These are phyloP conservation scores for Steinernema hermaphroditum DNA, from an alignment of 2,888 invertebrate species.

Conservation along the genomic window DNA sequence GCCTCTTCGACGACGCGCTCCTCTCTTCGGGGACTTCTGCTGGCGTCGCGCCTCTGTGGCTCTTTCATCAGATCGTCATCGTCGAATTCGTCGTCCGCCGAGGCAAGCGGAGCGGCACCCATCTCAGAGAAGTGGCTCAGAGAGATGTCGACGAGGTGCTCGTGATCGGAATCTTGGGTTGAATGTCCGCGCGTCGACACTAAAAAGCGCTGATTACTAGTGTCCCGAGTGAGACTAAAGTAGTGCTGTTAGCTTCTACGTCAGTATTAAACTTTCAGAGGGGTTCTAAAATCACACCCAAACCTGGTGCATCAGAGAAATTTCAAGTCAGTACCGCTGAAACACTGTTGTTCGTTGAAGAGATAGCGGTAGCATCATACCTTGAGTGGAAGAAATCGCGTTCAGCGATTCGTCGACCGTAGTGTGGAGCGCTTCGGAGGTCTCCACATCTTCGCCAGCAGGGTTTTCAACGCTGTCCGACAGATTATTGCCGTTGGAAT, in stretches of 20 bases:
- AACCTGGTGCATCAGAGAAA: neutral
- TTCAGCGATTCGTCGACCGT: slow-evolving; percentile 19
- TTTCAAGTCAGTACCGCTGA: neutral
- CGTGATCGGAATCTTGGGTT: slow-evolving; percentile 15
- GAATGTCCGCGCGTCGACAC: neutral
- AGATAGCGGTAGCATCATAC: neutral
- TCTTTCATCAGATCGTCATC: slow-evolving; percentile 34
- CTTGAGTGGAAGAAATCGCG: slow-evolving; percentile 7
- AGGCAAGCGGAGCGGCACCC: slow-evolving; percentile 4
- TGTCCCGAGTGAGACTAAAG: no score
- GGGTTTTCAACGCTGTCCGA: neutral
- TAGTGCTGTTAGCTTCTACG: neutral
- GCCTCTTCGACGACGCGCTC: slow-evolving; percentile 2
- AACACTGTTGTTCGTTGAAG: neutral
- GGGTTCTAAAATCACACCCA: slow-evolving; percentile 18
- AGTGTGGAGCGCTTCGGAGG: neutral
- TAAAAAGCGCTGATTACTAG: neutral
- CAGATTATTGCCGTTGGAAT: slow-evolving; percentile 6
- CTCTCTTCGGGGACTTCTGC: neutral
- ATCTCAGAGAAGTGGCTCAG: slow-evolving; percentile 16
- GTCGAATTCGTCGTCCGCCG: slow-evolving; percentile 37
- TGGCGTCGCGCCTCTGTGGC: slow-evolving; percentile 13
- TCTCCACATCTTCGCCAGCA: neutral
- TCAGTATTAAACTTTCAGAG: neutral
- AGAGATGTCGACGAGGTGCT: slow-evolving; percentile 16